Percentiles rank a stretch among this genome's conserved stretches.
Conservation (phyloP, 2,797 vertebrate species). For the Parambassis ranga region DNA sequence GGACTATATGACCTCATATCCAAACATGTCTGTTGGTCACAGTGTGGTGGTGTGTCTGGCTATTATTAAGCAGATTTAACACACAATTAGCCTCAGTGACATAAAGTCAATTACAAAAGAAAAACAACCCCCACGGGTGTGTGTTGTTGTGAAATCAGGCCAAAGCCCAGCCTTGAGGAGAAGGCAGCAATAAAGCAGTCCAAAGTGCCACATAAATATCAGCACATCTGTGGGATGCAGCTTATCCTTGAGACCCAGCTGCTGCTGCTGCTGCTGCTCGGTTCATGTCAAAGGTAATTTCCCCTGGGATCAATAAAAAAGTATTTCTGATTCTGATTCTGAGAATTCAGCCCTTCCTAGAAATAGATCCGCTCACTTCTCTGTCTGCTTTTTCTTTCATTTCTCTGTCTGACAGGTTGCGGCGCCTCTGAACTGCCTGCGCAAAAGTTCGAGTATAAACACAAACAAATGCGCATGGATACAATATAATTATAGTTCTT, state of each 20-base stretch:
- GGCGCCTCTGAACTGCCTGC: too few relatives aligned
- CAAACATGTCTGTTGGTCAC: slow-evolving; percentile 1
- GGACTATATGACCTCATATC: background rate
- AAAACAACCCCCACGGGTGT: background rate
- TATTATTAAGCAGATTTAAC: background rate
- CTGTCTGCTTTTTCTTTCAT: background rate
- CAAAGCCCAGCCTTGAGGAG: background rate
- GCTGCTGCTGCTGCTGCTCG: too few relatives aligned
- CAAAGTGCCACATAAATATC: slow-evolving; percentile 38
- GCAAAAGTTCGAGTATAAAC: too few relatives aligned
- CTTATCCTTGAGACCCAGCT: too few relatives aligned
- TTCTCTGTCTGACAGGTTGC: background rate
- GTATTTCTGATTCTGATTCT: too few relatives aligned
- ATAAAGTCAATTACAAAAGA: background rate
- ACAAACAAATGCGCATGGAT: too few relatives aligned
- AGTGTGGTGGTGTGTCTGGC: background rate
- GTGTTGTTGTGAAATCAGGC: background rate
- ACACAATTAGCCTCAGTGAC: background rate
- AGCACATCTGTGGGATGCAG: too few relatives aligned
- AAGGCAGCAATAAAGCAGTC: slow-evolving; percentile 11
- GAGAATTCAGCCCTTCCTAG: background rate
- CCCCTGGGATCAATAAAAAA: background rate
- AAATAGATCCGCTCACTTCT: slow-evolving; percentile 12
- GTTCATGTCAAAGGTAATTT: background rate
- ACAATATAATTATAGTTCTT: too few relatives aligned